A percentile compares a stretch with the other conserved stretches of the same genome.
These are phyloP conservation scores for Trochalopteron elliotii DNA, from an alignment of 2,113 vertebrate species.

Conservation along the genomic window DNA sequence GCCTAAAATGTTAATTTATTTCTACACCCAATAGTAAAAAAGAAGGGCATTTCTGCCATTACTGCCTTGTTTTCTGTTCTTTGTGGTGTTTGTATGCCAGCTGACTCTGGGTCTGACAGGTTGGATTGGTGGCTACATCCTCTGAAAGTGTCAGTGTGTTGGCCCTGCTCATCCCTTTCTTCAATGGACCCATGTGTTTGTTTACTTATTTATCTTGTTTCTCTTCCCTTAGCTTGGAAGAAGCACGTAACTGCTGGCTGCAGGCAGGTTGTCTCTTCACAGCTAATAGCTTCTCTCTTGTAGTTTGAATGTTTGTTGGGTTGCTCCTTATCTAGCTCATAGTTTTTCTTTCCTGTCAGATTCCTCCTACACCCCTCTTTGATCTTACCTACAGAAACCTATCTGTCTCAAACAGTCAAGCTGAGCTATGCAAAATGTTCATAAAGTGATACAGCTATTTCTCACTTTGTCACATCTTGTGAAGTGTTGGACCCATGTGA, in stretches of 20 bases:
- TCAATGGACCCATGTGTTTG: background rate
- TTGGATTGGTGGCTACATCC: background rate
- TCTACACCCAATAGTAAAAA: background rate
- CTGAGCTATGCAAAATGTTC: background rate
- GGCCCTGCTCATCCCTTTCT: background rate
- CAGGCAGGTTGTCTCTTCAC: background rate
- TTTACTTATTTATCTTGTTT: background rate
- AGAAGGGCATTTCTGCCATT: background rate
- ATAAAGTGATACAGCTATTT: background rate
- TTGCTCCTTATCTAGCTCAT: background rate
- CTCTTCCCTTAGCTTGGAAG: background rate
- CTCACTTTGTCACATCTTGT: background rate
- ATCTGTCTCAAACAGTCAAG: background rate
- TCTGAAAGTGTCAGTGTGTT: background rate
- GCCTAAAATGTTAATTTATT: background rate
- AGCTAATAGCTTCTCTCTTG: background rate
- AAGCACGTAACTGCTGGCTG: background rate
- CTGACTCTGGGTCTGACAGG: background rate
- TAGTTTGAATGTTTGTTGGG: background rate
- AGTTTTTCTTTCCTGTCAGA: constrained; percentile 4
- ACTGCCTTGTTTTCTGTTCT: background rate
- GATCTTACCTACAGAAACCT: background rate
- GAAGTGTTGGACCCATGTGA: accelerated
- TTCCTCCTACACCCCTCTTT: background rate
- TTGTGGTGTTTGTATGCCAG: background rate